A percentile compares a stretch with the other conserved stretches of the same genome.
phyloP scores from a whole-genome alignment of 1,140 invertebrate genomes.

The Diploscapter pachys region DNA sequence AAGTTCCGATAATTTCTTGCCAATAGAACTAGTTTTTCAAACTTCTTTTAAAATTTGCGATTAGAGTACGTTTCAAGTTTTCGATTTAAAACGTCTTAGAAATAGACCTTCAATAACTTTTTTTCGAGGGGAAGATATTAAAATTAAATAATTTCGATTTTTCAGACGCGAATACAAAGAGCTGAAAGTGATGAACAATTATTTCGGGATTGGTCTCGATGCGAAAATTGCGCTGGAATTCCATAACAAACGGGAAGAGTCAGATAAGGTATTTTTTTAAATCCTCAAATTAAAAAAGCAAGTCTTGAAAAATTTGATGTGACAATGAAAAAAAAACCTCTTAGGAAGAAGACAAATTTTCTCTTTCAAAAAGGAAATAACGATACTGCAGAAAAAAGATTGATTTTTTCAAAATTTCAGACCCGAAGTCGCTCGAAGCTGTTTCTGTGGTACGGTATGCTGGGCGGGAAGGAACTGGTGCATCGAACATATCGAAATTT shows the following conservation, averaged over 20 bases:
- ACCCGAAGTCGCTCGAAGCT: conserved; percentile 83
- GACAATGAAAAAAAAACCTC: too few relatives aligned
- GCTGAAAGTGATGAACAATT: conserved; percentile 96
- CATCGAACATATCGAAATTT: conserved; percentile 89
- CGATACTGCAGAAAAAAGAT: too few relatives aligned
- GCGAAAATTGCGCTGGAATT: conserved; percentile 95
- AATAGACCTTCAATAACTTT: too few relatives aligned
- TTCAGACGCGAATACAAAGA: conserved; percentile 63
- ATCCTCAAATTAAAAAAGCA: background rate
- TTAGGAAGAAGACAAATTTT: too few relatives aligned
- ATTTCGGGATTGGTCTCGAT: conserved; percentile 97
- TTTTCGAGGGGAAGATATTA: background rate
- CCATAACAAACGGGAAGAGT: conserved; percentile 91
- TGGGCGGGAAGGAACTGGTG: conserved; percentile 80
- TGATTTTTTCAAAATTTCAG: conserved; percentile 65
- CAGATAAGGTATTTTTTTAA: conserved; percentile 69
- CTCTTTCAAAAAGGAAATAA: too few relatives aligned
- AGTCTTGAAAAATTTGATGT: too few relatives aligned
- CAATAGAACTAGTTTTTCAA: background rate
- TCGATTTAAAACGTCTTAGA: background rate
- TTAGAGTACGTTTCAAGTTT: background rate
- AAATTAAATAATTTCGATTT: background rate
- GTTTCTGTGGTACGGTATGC: conserved; percentile 90
- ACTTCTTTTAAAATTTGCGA: background rate
- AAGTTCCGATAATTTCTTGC: too few relatives aligned